Base-by-base conservation (phyloP, 2,888 invertebrate genomes). In the Rapana venosa region DNA sequence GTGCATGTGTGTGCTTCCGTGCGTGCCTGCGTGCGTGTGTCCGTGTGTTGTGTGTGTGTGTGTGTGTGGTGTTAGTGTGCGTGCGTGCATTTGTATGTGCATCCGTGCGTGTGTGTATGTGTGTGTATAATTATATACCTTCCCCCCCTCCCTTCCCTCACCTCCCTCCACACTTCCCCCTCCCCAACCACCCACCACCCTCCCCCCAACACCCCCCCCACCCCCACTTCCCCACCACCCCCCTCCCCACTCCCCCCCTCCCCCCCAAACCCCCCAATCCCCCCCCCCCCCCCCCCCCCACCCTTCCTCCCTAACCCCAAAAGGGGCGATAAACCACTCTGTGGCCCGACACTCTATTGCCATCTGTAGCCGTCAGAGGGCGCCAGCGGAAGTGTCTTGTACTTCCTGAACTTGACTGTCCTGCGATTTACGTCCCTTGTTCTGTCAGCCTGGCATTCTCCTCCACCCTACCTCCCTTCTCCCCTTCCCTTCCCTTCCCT, bases 401-500 rank as follows among this genome's bases (percentile, higher is more conserved):
- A 79, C 79, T 35, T 79, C 79, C 32, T 79, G 79, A 79, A 79
- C 79, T 35, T 79, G 79, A 79, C 32, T 17, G 70, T 35, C 79
- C 79, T 8, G 26, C 79, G 79, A 79, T 79, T 79, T 79, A 79
- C 35, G 79, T 26, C 79, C 79, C 79, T 11, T 79, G 30, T 15
- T 35, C 32, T 30, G 30, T 32, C 30, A 26, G 32, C 32, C 32
- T 79, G 79, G 32, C 32, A 79, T 79, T 79, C 35, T 20, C 35
- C 32, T 4, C 11, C 30, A 0, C 79, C 17, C 20, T 79, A 32
- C n/a, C n/a, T 0, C 26, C 61, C 15, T 61, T 32, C 26, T n/a
- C n/a, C n/a, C 11, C 5, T 2, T n/a, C 74, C 4, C 74, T 4
- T 8, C n/a, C 74, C 5, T n/a, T 13, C n/a, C 11, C 47, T 47